Base-by-base conservation (phyloP, 2,113 vertebrate genomes). In the Accipiter cooperii region DNA sequence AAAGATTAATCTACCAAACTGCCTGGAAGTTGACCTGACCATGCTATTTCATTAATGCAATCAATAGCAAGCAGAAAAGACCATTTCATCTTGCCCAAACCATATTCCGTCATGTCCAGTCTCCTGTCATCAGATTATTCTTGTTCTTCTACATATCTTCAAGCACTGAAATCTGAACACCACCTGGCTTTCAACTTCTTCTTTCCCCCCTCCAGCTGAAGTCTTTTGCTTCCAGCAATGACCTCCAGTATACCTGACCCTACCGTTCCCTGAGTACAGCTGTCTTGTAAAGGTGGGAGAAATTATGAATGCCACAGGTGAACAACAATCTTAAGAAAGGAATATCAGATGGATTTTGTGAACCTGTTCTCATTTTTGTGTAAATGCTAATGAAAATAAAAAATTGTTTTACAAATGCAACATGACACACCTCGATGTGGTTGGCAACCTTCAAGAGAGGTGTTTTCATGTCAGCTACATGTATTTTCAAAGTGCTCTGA, bases 191-290 rank as follows among this genome's bases (percentile, higher is more conserved):
- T 94, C 85, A 92, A 84, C 36, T 55, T 74, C 61, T 94, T 96
- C 87, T 58, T 90, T 87, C 55, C 80, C 65, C 81, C 29, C 94
- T 96, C 70, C 81, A 96, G 78, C 65, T 94, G 84, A 97, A 96
- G 95, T 71, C 86, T 89, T 84, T 70, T 93, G 95, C 90, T 88
- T 97, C 94, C 82, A 94, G 87, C 92, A 84, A 84, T 87, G 94
- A 96, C 94, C 89, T 96, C 95, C 84, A 51, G 73, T 46, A 65
- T 71, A 44, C 68, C 76, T 65, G 85, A 97, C 89, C 92, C 91
- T 98, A 96, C 92, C 94, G 77, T 97, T 98, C 97, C 98, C 98
- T 98, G 97, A 98, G 98, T 98, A 98, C 98, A 97, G 96, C 95
- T 97, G 92, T 98, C 97, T 97, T 94, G 96, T 90, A 97, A 90